These are phyloP conservation scores for Beaufortia kweichowensis DNA, from an alignment of 2,113 vertebrate species.

Conservation along the genomic window DNA sequence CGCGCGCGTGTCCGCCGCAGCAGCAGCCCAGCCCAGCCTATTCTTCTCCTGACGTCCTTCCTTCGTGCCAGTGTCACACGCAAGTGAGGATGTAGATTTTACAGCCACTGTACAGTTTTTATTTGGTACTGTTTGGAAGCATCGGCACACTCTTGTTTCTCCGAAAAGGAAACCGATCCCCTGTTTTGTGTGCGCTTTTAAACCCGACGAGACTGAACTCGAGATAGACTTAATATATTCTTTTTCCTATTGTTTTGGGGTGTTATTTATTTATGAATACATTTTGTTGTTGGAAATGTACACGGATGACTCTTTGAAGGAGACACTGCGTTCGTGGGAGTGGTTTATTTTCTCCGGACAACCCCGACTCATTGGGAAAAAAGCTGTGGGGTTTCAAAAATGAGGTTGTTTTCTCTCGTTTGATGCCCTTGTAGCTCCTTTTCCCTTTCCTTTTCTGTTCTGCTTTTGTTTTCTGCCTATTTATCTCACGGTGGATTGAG, in stretches of 20 bases:
- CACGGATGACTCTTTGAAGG: constrained; percentile 30
- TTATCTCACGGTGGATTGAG: background rate
- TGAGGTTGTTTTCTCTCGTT: background rate
- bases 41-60: constrained; percentile 59
- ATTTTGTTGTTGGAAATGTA: constrained; percentile 40
- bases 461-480: constrained; percentile 7
- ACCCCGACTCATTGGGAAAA: constrained; percentile 12
- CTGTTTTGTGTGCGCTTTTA: background rate
- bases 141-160: constrained; percentile 18
- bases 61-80: constrained; percentile 55
- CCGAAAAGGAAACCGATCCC: background rate
- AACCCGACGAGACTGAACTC: constrained; percentile 12
- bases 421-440: background rate
- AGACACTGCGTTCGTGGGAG: constrained; percentile 30
- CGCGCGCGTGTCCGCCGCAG: constrained; percentile 24
- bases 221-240: background rate
- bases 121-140: background rate
- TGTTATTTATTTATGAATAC: constrained; percentile 46
- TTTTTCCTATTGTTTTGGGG: background rate
- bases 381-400: background rate
- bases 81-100: constrained; percentile 43
- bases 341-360: constrained; percentile 24
- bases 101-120: constrained; percentile 27
- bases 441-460: background rate
- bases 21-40: constrained; percentile 57